A percentile compares a stretch with the other conserved stretches of the same genome.
These are phyloP conservation scores for Apocheima hispidaria DNA, from an alignment of 2,888 invertebrate species.

Conservation along the genomic window DNA sequence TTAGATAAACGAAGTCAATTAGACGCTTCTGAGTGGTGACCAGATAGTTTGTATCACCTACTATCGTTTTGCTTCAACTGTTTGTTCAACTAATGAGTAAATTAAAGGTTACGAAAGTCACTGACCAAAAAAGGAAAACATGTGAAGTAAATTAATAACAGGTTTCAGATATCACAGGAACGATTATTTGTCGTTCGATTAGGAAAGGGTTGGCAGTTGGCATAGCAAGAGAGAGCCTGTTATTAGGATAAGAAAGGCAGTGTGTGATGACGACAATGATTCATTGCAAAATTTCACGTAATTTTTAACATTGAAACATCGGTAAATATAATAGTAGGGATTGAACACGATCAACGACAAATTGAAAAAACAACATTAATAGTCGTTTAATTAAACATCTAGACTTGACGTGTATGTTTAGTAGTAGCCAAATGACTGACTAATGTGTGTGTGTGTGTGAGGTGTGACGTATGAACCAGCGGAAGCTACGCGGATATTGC, in stretches of 20 bases:
- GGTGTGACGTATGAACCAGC: conserved; percentile 33
- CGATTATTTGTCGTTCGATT: too few species aligned
- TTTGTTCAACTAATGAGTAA: not conserved
- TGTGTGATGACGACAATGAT: not conserved
- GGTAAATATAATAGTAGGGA: conserved; percentile 8
- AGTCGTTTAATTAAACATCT: conserved; percentile 45
- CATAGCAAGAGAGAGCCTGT: not conserved
- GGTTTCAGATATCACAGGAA: too few species aligned
- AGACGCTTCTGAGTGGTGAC: conserved; percentile 18
- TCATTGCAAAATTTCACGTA: not conserved
- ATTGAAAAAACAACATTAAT: conserved; percentile 29
- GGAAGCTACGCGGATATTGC: not conserved
- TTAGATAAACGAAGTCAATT: conserved; percentile 48
- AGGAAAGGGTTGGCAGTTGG: not conserved
- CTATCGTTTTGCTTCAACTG: not conserved
- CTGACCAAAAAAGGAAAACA: too few species aligned
- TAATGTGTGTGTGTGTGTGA: conserved; percentile 31
- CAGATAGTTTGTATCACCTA: not conserved
- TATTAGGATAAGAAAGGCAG: not conserved
- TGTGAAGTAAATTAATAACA: too few species aligned
- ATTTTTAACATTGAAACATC: not conserved
- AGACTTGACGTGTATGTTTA: conserved; percentile 54
- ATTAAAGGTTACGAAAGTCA: too few species aligned
- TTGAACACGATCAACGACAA: conserved; percentile 21
- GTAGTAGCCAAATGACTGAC: conserved; percentile 41